These are phyloP conservation scores for Rhyacophila evoluta DNA, from an alignment of 2,888 invertebrate genomes.

Conservation along the genomic window DNA sequence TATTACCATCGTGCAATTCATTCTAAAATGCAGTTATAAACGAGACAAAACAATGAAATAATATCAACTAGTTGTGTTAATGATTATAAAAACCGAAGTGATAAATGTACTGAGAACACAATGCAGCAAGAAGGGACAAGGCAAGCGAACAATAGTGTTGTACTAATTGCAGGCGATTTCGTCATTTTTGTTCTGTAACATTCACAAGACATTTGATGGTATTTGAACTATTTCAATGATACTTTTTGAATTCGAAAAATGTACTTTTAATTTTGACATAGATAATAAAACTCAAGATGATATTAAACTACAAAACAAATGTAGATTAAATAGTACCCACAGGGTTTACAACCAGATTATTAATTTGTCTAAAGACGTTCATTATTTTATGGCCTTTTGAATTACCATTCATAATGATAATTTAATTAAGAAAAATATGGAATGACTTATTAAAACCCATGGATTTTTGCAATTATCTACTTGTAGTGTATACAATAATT, in stretches of 20 bases:
- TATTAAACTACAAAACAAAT: neutral
- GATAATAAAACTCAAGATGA: neutral
- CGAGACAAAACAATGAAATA: conserved; percentile 8
- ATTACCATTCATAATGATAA: too few relatives aligned
- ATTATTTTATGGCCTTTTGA: too few relatives aligned
- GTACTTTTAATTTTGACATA: neutral
- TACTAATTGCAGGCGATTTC: conserved; percentile 2
- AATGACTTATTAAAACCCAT: too few relatives aligned
- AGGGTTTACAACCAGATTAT: neutral
- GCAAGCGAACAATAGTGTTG: neutral
- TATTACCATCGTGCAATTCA: conserved; percentile 8
- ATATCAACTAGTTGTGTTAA: neutral
- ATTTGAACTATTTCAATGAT: conserved; percentile 18
- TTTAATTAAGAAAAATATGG: too few relatives aligned
- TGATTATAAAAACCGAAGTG: conserved; percentile 18
- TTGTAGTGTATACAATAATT: too few relatives aligned
- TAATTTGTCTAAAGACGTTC: too few relatives aligned
- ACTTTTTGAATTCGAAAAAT: conserved; percentile 8
- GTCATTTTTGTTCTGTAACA: neutral
- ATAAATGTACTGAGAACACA: conserved; percentile 14
- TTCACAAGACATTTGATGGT: conserved; percentile 15
- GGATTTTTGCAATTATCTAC: too few relatives aligned
- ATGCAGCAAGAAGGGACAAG: conserved; percentile 12
- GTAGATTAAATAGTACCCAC: neutral
- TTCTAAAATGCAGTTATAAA: neutral